phyloP scores from a whole-genome alignment of 2,888 invertebrate genomes.

The Hemicrepidius hirtus region DNA sequence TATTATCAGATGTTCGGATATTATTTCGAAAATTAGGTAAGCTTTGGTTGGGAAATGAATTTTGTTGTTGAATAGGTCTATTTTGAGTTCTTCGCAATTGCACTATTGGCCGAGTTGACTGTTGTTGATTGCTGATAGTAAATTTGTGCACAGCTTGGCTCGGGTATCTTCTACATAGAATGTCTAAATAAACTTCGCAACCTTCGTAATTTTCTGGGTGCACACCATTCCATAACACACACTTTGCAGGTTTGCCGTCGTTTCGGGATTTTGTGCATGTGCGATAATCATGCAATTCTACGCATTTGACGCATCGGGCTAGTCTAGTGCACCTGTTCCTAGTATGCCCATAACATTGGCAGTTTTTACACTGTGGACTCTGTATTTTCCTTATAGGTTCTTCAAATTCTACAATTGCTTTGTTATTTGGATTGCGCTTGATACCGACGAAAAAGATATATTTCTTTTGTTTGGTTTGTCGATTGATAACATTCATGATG shows the following conservation, averaged over 20 bases:
- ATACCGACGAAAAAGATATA: constrained; percentile 21
- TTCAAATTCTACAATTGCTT: constrained; percentile 25
- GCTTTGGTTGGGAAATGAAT: neutral
- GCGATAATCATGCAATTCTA: constrained; percentile 13
- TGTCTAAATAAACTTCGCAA: constrained; percentile 16
- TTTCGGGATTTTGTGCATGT: constrained; percentile 12
- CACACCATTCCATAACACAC: constrained; percentile 11
- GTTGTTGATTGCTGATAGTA: neutral
- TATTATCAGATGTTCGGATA: neutral
- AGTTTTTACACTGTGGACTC: constrained; percentile 23
- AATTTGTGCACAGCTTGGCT: neutral
- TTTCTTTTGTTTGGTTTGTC: constrained; percentile 23
- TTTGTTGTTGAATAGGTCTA: neutral
- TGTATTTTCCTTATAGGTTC: constrained; percentile 29
- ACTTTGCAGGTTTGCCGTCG: neutral
- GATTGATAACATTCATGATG: constrained; percentile 21
- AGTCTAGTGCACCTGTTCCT: constrained; percentile 9
- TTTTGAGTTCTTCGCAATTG: neutral
- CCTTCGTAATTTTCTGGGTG: constrained; percentile 14
- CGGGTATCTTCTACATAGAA: constrained; percentile 15
- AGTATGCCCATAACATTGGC: constrained; percentile 19
- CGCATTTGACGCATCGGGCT: constrained; percentile 16
- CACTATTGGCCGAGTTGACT: neutral
- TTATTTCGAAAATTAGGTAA: neutral
- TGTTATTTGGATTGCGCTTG: constrained; percentile 27